These are phyloP conservation scores for Peribatodes rhomboidaria DNA, from an alignment of 2,888 invertebrate species.

Conservation along the genomic window DNA sequence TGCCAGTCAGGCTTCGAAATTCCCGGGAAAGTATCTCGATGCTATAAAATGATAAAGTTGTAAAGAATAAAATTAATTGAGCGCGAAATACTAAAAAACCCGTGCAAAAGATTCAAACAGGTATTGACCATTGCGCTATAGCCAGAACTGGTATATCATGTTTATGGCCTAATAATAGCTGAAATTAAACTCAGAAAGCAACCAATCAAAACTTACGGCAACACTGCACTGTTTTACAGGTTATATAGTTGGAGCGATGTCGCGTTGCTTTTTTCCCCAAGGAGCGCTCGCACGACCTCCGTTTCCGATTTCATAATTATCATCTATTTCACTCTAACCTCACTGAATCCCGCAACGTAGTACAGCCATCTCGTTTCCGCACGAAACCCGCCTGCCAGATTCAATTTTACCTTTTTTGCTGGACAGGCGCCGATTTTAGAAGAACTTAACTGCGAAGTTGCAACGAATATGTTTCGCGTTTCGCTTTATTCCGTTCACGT, in stretches of 20 bases:
- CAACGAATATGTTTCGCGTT: constrained; percentile 33
- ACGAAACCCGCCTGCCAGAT: constrained; percentile 74
- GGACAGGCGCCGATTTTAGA: constrained; percentile 52
- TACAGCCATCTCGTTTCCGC: constrained; percentile 61
- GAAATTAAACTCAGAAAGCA: not conserved
- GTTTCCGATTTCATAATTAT: constrained; percentile 69
- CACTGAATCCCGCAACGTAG: constrained; percentile 49
- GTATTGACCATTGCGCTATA: not conserved
- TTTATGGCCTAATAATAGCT: not conserved
- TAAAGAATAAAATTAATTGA: not conserved
- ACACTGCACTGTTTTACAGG: constrained; percentile 3
- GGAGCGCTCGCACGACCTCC: constrained; percentile 56
- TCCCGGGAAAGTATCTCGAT: constrained; percentile 5
- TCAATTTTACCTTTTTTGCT: constrained; percentile 72
- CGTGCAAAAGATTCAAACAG: not conserved
- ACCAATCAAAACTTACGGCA: not conserved
- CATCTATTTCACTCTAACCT: constrained; percentile 78
- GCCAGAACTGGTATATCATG: not conserved
- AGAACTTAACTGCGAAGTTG: constrained; percentile 50
- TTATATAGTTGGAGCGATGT: constrained; percentile 13
- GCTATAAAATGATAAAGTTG: not conserved
- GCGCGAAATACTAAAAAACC: not conserved
- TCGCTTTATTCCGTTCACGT: constrained; percentile 27
- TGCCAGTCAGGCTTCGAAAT: constrained; percentile 4
- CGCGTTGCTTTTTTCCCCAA: constrained; percentile 58